phyloP scores from a whole-genome alignment of 2,113 vertebrate species.

The Protomyctophum bolini region DNA sequence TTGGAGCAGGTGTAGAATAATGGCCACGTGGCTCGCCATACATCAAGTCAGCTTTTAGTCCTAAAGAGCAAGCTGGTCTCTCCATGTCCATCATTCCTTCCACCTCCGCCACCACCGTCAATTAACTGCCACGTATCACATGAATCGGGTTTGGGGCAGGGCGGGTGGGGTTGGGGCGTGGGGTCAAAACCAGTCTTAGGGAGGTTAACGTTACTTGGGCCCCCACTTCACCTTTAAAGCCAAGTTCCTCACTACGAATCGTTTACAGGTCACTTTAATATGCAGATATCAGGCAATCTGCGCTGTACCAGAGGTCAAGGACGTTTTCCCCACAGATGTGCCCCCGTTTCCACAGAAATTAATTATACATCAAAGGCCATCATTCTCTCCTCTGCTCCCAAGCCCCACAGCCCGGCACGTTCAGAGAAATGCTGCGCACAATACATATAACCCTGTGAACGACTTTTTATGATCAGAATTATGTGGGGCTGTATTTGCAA shows the following conservation, averaged over 20 bases:
- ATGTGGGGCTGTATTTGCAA: constrained; percentile 29
- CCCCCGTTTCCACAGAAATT: constrained; percentile 50
- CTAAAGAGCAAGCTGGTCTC: constrained; percentile 55
- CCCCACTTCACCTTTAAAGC: constrained; percentile 29
- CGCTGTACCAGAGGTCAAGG: constrained; percentile 58
- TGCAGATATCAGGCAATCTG: constrained; percentile 38
- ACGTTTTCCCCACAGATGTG: constrained; percentile 38
- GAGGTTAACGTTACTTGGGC: background rate
- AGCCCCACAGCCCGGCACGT: background rate
- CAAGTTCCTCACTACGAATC: constrained; percentile 8
- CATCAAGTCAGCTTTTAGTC: constrained; percentile 65
- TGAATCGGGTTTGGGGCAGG: too few relatives aligned
- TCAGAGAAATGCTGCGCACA: constrained; percentile 28
- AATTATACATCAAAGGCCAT: constrained; percentile 70
- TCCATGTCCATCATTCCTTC: constrained; percentile 27
- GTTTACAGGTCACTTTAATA: constrained; percentile 61
- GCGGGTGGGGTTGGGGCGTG: too few relatives aligned
- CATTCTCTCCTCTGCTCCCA: constrained; percentile 22
- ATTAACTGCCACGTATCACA: constrained; percentile 43
- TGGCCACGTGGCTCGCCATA: constrained; percentile 49
- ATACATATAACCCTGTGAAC: constrained; percentile 30
- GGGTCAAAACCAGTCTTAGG: constrained; percentile 48
- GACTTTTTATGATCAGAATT: constrained; percentile 42
- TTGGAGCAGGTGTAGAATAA: constrained; percentile 64
- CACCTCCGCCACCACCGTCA: constrained; percentile 10